phyloP scores from a whole-genome alignment of 2,888 invertebrate genomes.

The Suillia variegata region DNA sequence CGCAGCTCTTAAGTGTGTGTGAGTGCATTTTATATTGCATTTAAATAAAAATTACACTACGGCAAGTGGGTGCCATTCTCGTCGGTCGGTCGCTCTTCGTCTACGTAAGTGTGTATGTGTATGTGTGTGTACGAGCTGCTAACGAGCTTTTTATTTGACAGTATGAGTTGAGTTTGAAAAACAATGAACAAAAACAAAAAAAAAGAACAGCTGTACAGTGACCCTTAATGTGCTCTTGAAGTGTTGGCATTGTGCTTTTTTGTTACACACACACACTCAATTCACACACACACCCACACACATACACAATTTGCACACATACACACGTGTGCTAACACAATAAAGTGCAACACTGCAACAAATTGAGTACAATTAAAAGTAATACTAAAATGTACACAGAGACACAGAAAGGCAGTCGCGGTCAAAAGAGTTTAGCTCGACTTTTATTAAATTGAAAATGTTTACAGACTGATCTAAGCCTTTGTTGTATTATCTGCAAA shows the following conservation, averaged over 20 bases:
- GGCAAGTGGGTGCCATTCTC: neutral
- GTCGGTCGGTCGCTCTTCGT: too few relatives aligned
- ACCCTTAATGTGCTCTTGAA: constrained; percentile 5
- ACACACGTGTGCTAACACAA: constrained; percentile 7
- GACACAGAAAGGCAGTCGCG: neutral
- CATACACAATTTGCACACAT: too few relatives aligned
- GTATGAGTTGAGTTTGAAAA: too few relatives aligned
- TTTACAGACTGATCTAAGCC: too few relatives aligned
- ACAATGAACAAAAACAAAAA: too few relatives aligned
- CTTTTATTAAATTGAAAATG: too few relatives aligned
- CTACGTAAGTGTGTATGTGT: too few relatives aligned
- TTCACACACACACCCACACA: too few relatives aligned
- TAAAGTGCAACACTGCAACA: constrained; percentile 14
- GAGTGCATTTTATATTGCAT: neutral
- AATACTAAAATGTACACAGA: neutral
- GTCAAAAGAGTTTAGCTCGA: too few relatives aligned
- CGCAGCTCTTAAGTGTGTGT: neutral
- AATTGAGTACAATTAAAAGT: constrained; percentile 24
- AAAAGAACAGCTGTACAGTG: neutral
- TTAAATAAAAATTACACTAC: neutral
- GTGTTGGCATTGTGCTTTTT: neutral
- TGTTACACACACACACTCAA: neutral
- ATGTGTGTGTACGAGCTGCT: neutral
- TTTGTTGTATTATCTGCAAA: too few relatives aligned
- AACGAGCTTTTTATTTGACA: neutral